These are phyloP conservation scores for Meloidogyne exigua DNA, from an alignment of 1,140 invertebrate species.

Conservation along the genomic window DNA sequence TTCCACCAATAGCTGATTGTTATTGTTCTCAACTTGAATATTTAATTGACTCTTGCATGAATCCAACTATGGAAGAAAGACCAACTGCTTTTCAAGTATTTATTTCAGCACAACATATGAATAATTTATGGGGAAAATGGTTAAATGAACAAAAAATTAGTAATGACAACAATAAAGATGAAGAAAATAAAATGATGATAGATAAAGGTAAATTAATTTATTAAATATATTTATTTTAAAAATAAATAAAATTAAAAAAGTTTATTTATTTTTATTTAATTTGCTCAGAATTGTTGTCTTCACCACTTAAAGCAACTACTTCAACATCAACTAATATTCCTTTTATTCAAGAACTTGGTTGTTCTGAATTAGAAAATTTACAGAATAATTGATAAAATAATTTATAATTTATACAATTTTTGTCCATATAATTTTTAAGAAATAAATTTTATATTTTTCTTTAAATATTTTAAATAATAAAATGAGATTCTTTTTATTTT, in stretches of 20 bases:
- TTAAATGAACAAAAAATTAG: background rate
- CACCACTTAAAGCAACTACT: too few relatives aligned
- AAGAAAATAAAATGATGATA: background rate
- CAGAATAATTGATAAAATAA: too few relatives aligned
- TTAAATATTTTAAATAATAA: background rate
- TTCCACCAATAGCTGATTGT: conserved; percentile 27
- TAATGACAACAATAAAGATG: background rate
- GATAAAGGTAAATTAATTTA: too few relatives aligned
- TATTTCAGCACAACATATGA: background rate
- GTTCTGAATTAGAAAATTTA: too few relatives aligned
- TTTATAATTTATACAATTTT: too few relatives aligned
- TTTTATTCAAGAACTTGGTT: too few relatives aligned
- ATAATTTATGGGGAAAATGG: background rate
- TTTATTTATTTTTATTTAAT: too few relatives aligned
- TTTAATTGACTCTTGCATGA: conserved; percentile 18
- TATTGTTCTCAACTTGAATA: conserved; percentile 15
- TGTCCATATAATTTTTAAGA: too few relatives aligned
- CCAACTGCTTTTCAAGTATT: background rate
- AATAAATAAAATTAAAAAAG: too few relatives aligned
- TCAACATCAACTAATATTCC: too few relatives aligned
- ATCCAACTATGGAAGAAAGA: background rate
- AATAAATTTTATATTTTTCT: background rate
- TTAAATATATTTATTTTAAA: too few relatives aligned
- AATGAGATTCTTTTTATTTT: background rate
- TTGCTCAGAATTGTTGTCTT: too few relatives aligned